These are phyloP conservation scores for Patella vulgata DNA, from an alignment of 1,140 invertebrate species.

Conservation along the genomic window DNA sequence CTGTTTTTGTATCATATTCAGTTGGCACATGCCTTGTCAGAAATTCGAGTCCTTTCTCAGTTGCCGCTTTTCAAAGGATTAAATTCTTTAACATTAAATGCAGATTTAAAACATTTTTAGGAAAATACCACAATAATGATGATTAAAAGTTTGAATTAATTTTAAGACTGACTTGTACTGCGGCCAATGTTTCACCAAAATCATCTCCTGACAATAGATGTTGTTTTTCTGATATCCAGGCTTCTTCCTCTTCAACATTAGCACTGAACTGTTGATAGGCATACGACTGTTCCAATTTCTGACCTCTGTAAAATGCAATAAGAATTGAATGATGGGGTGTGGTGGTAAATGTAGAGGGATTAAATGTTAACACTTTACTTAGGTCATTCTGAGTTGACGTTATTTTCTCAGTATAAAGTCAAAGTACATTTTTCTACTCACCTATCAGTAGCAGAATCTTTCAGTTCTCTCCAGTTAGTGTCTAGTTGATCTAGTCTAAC, in stretches of 20 bases:
- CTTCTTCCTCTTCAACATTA: slow-evolving; percentile 98
- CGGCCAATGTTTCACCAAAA: slow-evolving; percentile 98
- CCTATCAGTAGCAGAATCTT: slow-evolving; percentile 80
- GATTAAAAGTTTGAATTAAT: not conserved
- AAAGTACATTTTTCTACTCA: too few species aligned
- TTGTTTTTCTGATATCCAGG: slow-evolving; percentile 99
- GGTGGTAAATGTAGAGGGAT: too few species aligned
- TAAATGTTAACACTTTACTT: too few species aligned
- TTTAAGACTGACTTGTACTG: slow-evolving; percentile 80
- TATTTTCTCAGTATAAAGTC: too few species aligned
- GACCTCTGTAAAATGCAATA: slow-evolving; percentile 72
- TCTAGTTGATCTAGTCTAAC: slow-evolving; percentile 76
- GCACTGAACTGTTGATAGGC: slow-evolving; percentile 97
- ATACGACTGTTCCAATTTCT: slow-evolving; percentile 93
- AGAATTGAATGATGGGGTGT: too few species aligned
- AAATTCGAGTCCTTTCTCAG: too few species aligned
- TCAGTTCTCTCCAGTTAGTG: slow-evolving; percentile 90
- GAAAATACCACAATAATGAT: not conserved
- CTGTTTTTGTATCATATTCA: too few species aligned
- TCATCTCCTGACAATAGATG: slow-evolving; percentile 96
- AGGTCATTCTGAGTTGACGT: not conserved
- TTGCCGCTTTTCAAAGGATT: too few species aligned
- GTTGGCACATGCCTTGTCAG: too few species aligned
- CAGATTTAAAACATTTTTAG: not conserved
- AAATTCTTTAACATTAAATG: not conserved